Evolutionary conservation across 1,140 invertebrate species (phyloP).

Genomic region (Drosophila malerkotliana): DNA sequence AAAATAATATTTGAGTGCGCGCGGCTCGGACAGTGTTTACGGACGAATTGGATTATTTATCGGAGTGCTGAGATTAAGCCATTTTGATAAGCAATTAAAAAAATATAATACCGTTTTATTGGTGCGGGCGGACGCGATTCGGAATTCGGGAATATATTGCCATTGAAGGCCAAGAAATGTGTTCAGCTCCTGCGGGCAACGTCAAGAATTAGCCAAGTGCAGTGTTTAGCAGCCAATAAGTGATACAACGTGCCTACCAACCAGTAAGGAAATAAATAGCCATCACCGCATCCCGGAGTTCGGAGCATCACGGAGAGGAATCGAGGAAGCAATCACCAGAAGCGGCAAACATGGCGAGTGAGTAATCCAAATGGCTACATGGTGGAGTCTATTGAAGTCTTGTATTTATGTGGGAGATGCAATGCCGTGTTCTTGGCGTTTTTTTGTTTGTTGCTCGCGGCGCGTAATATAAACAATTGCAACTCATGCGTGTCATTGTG

Average conservation of each 20-base stretch:
- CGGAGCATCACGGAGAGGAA: conserved; percentile 2
- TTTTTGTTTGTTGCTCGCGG: conserved; percentile 47
- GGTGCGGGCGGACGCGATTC: conserved; percentile 10
- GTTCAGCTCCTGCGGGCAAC: conserved; percentile 48
- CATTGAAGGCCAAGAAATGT: conserved; percentile 57
- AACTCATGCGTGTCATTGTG: conserved; percentile 66
- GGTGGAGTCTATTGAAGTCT: neutral
- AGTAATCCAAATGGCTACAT: conserved; percentile 34
- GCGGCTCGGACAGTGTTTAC: neutral
- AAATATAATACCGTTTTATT: neutral
- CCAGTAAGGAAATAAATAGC: conserved; percentile 13
- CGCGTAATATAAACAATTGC: conserved; percentile 68
- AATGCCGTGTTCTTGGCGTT: conserved; percentile 32
- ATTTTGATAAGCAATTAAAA: neutral
- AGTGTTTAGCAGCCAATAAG: conserved; percentile 51
- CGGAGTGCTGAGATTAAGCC: no score
- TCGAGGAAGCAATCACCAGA: conserved; percentile 40
- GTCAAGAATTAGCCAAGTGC: conserved; percentile 33
- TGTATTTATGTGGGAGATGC: neutral
- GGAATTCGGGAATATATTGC: neutral
- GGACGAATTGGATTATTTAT: no score
- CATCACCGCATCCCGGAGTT: conserved; percentile 21
- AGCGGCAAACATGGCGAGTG: conserved; percentile 75
- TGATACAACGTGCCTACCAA: conserved; percentile 52
- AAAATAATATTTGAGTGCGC: neutral